phyloP scores from a whole-genome alignment of 2,888 invertebrate genomes.

The Drosophila borborema region DNA sequence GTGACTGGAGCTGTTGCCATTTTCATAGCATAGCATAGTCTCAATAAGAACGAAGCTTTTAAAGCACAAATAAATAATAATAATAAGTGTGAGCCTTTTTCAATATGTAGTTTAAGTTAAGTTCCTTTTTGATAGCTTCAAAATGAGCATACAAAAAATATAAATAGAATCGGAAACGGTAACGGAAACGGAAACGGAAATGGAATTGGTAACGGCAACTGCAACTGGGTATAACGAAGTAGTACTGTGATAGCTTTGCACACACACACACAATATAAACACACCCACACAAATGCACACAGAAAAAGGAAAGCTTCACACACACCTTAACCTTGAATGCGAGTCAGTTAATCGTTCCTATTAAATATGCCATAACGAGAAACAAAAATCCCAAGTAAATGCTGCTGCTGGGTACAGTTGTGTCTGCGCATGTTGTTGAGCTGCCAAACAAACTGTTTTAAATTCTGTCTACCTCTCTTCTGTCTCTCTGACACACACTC shows the following conservation, averaged over 20 bases:
- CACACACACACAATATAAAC: constrained; percentile 17
- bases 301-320: constrained; percentile 16
- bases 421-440: constrained; percentile 47
- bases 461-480: constrained; percentile 20
- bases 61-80: constrained; percentile 37
- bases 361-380: constrained; percentile 33
- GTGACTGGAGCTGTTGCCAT: constrained; percentile 67
- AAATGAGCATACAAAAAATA: constrained; percentile 21
- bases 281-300: background rate
- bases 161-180: constrained; percentile 31
- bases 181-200: constrained; percentile 41
- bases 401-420: constrained; percentile 54
- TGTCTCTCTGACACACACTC: constrained; percentile 10
- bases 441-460: constrained; percentile 30
- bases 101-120: constrained; percentile 43
- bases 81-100: constrained; percentile 7
- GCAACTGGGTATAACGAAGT: constrained; percentile 70
- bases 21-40: constrained; percentile 41
- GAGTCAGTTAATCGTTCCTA: constrained; percentile 46
- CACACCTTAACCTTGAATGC: constrained; percentile 6
- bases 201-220: constrained; percentile 37
- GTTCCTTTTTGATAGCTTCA: constrained; percentile 41
- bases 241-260: constrained; percentile 83
- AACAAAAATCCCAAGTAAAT: background rate
- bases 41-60: constrained; percentile 48